Conservation (phyloP, 1,140 invertebrate species). For the Drosophila bocqueti region DNA sequence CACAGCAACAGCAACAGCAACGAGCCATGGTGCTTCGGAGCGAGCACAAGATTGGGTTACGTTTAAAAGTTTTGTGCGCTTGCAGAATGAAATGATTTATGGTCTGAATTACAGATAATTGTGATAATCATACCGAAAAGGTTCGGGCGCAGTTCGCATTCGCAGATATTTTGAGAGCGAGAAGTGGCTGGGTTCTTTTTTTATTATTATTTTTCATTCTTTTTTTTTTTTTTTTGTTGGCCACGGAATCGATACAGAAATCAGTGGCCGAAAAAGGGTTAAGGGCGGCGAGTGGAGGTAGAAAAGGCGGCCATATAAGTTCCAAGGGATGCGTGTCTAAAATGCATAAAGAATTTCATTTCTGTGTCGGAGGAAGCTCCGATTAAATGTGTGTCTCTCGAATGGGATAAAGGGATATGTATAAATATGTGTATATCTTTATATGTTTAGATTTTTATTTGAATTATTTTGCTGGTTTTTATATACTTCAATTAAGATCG, state of each 20-base stretch:
- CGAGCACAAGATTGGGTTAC: slow-evolving; percentile 72
- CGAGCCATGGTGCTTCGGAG: slow-evolving; percentile 6
- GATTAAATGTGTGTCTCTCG: neutral
- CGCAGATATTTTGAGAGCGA: slow-evolving; percentile 54
- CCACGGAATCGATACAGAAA: slow-evolving; percentile 72
- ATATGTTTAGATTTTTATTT: neutral
- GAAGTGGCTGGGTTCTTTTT: slow-evolving; percentile 1
- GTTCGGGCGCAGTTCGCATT: slow-evolving; percentile 66
- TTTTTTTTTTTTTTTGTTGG: slow-evolving; percentile 2
- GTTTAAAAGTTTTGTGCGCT: slow-evolving; percentile 71
- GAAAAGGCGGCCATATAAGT: slow-evolving; percentile 28
- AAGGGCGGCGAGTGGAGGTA: neutral
- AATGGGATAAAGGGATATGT: neutral
- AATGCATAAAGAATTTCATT: slow-evolving; percentile 55
- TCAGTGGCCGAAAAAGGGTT: slow-evolving; percentile 41
- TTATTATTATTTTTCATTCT: neutral
- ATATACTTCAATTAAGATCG: neutral
- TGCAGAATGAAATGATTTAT: slow-evolving; percentile 83
- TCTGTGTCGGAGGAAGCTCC: slow-evolving; percentile 8
- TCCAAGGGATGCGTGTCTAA: slow-evolving; percentile 56
- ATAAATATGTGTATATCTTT: no score
- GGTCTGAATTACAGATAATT: slow-evolving; percentile 84
- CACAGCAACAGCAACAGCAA: slow-evolving; percentile 24
- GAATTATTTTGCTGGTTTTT: neutral
- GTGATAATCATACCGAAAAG: slow-evolving; percentile 84